Evolutionary conservation across 2,888 invertebrate species (phyloP).

Genomic region (Mesochorus sp.): DNA sequence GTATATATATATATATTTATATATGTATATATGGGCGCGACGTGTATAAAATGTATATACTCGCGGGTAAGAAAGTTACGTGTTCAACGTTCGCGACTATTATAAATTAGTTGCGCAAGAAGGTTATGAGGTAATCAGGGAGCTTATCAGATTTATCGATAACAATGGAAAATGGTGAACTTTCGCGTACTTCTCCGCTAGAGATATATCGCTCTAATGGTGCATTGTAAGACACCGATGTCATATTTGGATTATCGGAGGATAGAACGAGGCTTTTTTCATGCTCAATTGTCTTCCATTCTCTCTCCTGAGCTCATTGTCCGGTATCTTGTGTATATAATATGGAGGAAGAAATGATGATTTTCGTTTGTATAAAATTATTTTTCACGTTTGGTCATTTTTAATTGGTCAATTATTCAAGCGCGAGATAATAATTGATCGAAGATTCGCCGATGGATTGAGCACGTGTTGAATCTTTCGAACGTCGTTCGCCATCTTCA

Average conservation of each 20-base stretch:
- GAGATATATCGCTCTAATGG: constrained; percentile 1
- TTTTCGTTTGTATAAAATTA: background rate
- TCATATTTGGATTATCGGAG: constrained; percentile 32
- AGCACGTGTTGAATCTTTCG: background rate
- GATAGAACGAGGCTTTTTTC: background rate
- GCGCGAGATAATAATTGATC: background rate
- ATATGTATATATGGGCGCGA: too few species aligned
- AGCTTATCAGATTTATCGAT: constrained; percentile 50
- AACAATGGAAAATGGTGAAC: constrained; percentile 47
- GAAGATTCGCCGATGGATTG: background rate
- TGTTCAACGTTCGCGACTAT: constrained; percentile 10
- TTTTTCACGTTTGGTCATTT: background rate
- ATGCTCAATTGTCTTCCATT: background rate
- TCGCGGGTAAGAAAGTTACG: constrained; percentile 9
- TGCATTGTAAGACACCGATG: constrained; percentile 16
- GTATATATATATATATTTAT: background rate
- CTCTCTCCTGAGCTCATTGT: background rate
- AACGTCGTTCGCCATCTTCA: background rate
- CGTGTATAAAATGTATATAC: background rate
- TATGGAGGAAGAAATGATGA: background rate
- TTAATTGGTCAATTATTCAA: constrained; percentile 20
- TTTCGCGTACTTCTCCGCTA: background rate
- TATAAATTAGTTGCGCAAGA: constrained; percentile 48
- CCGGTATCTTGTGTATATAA: background rate
- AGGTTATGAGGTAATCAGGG: constrained; percentile 22